Percentiles rank a stretch among this genome's conserved stretches.
Conservation (phyloP, 2,113 vertebrate species). For the Rhabdomys dilectus region DNA sequence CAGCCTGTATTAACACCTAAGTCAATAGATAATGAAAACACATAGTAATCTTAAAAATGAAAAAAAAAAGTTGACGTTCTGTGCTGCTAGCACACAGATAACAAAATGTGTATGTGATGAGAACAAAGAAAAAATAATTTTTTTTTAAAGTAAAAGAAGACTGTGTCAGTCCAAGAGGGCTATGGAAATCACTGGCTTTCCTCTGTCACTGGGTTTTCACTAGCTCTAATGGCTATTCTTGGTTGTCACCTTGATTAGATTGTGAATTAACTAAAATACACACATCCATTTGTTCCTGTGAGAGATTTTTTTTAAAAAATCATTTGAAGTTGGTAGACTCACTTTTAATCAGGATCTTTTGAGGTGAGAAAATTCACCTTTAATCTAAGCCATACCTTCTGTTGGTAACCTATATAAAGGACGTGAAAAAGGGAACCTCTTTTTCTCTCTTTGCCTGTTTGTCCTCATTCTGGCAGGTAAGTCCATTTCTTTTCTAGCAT, state of each 20-base stretch:
- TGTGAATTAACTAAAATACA: background rate
- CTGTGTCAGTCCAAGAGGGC: background rate
- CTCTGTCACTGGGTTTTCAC: background rate
- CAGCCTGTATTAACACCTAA: background rate
- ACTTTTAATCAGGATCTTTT: background rate
- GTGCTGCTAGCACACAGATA: background rate
- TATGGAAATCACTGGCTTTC: background rate
- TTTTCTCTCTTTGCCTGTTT: background rate
- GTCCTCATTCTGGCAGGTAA: background rate
- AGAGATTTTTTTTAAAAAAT: background rate
- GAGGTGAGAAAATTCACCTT: background rate
- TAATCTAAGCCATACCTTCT: background rate
- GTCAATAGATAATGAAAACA: background rate
- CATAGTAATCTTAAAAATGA: background rate
- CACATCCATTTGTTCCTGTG: background rate
- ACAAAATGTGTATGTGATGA: background rate
- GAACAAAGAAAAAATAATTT: background rate
- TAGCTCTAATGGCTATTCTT: background rate
- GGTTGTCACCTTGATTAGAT: background rate
- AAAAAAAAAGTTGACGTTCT: background rate
- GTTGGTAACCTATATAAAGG: background rate
- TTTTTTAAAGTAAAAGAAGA: background rate
- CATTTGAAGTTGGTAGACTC: too few species aligned
- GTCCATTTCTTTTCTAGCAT: background rate
- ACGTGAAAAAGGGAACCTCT: background rate